Percentiles rank a stretch among this genome's conserved stretches.
phyloP scores from a whole-genome alignment of 1,140 invertebrate genomes.

The Dreissena rostriformis region DNA sequence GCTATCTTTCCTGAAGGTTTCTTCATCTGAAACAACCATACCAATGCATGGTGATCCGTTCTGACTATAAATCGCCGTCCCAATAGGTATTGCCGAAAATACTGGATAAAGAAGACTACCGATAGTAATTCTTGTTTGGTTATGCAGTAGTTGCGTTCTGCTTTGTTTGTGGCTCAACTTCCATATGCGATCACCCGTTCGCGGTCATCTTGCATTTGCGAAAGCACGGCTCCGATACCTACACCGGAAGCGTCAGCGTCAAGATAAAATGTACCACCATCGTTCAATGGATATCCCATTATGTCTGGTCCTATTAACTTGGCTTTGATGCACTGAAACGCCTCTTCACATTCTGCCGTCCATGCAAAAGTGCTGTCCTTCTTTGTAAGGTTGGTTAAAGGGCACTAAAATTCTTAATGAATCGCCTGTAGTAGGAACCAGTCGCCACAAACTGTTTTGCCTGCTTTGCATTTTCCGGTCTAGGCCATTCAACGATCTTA shows the following conservation, averaged over 20 bases:
- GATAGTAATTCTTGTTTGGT: background rate
- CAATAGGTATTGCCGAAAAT: slow-evolving; percentile 8
- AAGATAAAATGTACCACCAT: slow-evolving; percentile 61
- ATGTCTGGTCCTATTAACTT: slow-evolving; percentile 27
- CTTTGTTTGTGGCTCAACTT: background rate
- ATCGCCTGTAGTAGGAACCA: slow-evolving; percentile 48
- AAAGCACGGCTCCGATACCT: slow-evolving; percentile 71
- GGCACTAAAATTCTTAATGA: slow-evolving; percentile 51
- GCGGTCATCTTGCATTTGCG: slow-evolving; percentile 63
- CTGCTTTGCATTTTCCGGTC: slow-evolving; percentile 39
- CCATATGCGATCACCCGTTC: slow-evolving; percentile 43
- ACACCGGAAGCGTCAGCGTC: slow-evolving; percentile 65
- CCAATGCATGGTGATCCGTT: slow-evolving; percentile 3
- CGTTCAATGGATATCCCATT: slow-evolving; percentile 32
- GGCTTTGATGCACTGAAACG: slow-evolving; percentile 56
- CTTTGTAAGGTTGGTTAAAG: slow-evolving; percentile 40
- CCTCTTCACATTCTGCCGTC: slow-evolving; percentile 45
- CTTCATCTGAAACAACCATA: slow-evolving; percentile 12
- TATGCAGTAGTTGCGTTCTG: background rate
- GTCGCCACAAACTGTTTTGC: slow-evolving; percentile 51
- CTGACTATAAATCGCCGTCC: background rate
- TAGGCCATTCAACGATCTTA: slow-evolving; percentile 25
- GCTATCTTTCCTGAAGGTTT: background rate
- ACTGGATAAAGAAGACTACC: background rate
- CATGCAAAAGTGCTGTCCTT: slow-evolving; percentile 32